Evolutionary conservation across 23 tunicate species (phyloP).

Genomic region (Ciona savignyi): DNA sequence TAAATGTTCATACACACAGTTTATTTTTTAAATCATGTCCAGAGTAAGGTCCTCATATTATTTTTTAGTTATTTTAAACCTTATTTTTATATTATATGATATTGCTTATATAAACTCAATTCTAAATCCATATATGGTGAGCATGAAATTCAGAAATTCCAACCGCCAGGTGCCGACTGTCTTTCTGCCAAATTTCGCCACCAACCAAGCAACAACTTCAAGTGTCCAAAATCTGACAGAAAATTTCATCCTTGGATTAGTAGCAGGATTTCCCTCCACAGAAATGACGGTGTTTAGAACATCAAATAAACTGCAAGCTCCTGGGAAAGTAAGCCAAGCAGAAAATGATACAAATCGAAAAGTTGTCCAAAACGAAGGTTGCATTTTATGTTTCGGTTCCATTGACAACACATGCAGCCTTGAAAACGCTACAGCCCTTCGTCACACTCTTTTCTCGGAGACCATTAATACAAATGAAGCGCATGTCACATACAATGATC

Average conservation of each 20-base stretch:
- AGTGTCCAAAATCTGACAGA: constrained; percentile 81
- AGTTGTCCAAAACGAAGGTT: background rate
- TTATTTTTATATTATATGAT: too few relatives aligned
- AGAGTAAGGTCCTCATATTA: too few relatives aligned
- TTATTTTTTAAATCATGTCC: too few relatives aligned
- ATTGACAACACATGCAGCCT: background rate
- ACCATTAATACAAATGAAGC: background rate
- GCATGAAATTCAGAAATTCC: too few relatives aligned
- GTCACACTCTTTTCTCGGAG: background rate
- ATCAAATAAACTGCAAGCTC: constrained; percentile 54
- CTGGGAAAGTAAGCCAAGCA: background rate
- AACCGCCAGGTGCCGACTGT: constrained; percentile 31
- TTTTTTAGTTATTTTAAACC: too few relatives aligned
- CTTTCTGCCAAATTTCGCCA: constrained; percentile 62
- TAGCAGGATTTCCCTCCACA: constrained; percentile 81
- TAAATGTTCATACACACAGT: too few relatives aligned
- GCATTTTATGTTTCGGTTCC: background rate
- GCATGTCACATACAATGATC: background rate
- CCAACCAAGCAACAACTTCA: constrained; percentile 15
- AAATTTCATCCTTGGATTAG: constrained; percentile 46
- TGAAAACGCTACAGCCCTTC: background rate
- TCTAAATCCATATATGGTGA: too few relatives aligned
- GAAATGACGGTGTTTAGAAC: constrained; percentile 84
- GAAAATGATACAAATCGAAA: too few relatives aligned
- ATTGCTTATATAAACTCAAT: too few relatives aligned